Conservation (phyloP, 2,113 vertebrate genomes). For the Neomonachus schauinslandi region DNA sequence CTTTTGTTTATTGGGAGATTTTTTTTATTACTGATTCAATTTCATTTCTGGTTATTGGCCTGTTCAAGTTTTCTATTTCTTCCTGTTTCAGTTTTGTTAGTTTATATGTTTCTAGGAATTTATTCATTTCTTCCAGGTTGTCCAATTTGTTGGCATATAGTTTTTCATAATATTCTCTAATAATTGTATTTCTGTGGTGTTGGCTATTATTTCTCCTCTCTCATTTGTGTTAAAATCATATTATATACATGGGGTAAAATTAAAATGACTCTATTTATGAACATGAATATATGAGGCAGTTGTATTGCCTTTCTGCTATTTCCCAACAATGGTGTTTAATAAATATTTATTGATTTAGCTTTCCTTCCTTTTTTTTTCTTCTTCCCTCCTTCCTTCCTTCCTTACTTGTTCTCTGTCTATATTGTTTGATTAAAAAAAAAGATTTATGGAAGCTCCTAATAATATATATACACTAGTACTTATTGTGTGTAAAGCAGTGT, state of each 20-base stretch:
- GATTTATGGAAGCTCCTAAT: not conserved
- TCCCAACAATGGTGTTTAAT: not conserved
- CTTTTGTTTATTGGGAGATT: not conserved
- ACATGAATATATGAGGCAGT: not conserved
- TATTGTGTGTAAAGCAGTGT: not conserved
- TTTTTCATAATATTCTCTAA: not conserved
- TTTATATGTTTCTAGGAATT: not conserved
- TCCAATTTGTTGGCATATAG: not conserved
- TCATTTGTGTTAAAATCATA: not conserved
- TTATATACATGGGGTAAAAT: not conserved
- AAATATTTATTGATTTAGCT: not conserved
- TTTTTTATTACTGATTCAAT: not conserved
- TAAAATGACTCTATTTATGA: not conserved
- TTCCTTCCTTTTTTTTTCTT: not conserved
- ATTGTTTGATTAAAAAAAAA: not conserved
- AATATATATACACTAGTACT: not conserved
- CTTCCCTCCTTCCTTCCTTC: not conserved
- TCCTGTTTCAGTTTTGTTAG: not conserved
- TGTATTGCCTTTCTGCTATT: not conserved
- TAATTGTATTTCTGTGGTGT: not conserved
- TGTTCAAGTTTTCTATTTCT: not conserved
- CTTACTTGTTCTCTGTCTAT: not conserved
- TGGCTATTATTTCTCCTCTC: not conserved
- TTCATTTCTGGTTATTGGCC: not conserved
- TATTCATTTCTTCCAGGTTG: not conserved